Conservation (phyloP, 2,113 vertebrate genomes). For the Albula glossodonta region DNA sequence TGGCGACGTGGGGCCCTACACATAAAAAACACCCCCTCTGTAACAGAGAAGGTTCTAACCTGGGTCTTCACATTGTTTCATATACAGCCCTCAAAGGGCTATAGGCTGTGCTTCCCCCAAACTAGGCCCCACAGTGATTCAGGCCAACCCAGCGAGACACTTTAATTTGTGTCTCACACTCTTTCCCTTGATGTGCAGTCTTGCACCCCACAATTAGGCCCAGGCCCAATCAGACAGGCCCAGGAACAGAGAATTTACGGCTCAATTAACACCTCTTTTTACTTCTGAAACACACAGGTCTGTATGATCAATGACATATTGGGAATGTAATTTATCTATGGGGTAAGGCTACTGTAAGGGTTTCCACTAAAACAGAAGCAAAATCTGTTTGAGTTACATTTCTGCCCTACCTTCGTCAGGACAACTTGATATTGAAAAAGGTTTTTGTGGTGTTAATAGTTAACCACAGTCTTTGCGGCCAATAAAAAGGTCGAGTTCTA, state of each 20-base stretch:
- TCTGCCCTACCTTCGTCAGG: not conserved
- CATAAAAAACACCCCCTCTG: not conserved
- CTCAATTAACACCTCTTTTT: not conserved
- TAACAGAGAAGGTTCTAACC: not conserved
- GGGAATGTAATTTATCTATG: not conserved
- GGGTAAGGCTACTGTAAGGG: not conserved
- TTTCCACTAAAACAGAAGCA: conserved; percentile 8
- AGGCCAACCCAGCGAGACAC: not conserved
- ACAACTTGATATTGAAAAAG: conserved; percentile 8
- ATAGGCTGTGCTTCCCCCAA: not conserved
- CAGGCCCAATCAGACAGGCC: not conserved
- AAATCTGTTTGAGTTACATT: not conserved
- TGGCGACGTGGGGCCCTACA: not conserved
- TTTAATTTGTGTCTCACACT: not conserved
- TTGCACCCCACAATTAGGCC: not conserved
- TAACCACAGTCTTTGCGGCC: conserved; percentile 2
- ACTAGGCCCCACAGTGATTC: not conserved
- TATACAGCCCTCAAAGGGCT: not conserved
- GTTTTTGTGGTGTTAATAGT: conserved; percentile 29
- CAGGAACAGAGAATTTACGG: not conserved
- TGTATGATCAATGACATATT: not conserved
- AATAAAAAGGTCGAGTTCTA: not conserved
- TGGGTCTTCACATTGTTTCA: not conserved
- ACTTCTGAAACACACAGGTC: not conserved
- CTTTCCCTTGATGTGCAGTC: not conserved